Base-by-base conservation (phyloP, 1,140 invertebrate genomes). In the Drosophila arawakana region DNA sequence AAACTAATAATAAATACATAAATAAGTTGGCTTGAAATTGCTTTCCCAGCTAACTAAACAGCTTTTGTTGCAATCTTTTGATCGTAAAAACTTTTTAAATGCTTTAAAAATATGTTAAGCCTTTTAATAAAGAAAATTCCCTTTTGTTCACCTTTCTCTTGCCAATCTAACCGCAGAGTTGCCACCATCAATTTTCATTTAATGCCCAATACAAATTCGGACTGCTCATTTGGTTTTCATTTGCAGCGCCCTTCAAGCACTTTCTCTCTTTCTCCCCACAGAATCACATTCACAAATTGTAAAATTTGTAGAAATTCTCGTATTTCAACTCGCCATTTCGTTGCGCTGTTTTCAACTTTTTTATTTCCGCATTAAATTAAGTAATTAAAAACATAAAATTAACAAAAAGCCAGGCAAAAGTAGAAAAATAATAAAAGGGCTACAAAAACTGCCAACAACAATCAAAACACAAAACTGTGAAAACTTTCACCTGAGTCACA, bases 361-460 rank as follows among this genome's bases (percentile, higher is more conserved):
- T 72, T 72, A 76, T 76, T 76, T 72, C 69, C 61, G 60, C 73
- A 72, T 76, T 72, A 60, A 76, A 76, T 76, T 65, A 73, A 76
- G 73, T 43, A 76, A 76, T 66, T 72, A 65, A 76, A 66, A 46
- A 13, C 41, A 59, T 2, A 37, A 63, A 71, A 59, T 71, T 59
- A 75, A 59, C 54, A 66, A 60, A 37, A 44, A 59, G 41, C 46
- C 59, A 52, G 39, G 15, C 10, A 57, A 67, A 59, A 69, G 39
- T 18, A 34, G 34, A 25, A 35, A 44, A 73, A 68, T 43, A 10
- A 41, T 3, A 25, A 66, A 72, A 71, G 49, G 21, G 58, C 58
- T 46, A n/a, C 58, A 55, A 35, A 58, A 61, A 61, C 37, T 61
- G 46, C 44, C 30, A 59, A 50, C 67, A 41, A 70, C 59, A 75